Evolutionary conservation across 2,888 invertebrate species (phyloP), one percentile per base, ranked within the genome.

Genomic region (Furcula furcula): DNA sequence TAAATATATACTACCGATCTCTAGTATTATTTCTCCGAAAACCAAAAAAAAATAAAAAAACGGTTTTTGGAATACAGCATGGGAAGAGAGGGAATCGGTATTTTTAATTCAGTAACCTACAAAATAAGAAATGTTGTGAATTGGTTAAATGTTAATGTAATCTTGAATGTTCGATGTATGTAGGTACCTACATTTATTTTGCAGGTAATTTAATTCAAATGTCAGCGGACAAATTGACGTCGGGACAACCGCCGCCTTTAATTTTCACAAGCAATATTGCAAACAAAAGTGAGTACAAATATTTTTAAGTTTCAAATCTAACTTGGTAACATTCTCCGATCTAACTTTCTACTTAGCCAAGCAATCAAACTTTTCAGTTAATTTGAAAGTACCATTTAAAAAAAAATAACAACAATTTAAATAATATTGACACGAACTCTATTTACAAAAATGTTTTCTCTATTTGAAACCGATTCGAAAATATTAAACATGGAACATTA

Each of bases 181-280:
- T n/a, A n/a, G n/a, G n/a, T n/a, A n/a, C n/a, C n/a, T n/a, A n/a
- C n/a, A n/a, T 19, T 7, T 4, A 12, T 40, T 27, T 66, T 62
- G 7, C 59, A 85, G 85, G 82, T 48, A 80, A 79, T 49, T 33
- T 81, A 13, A 71, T 85, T 29, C 80, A 79, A 46, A 74, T 83
- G 74, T 54, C 63, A 2, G 56, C 72, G 6, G 76, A 76, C 25
- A 83, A 79, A 48, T 44, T 71, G 36, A 32, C 49, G 20, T 46
- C 36, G 36, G 49, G 46, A 1, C 76, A 76, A 36, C 69, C 73
- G 1, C 73, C 76, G 9, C 71, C 77, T 0, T 51, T 78, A 27
- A 50, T 80, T 10, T 29, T 72, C 10, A 55, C 76, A 1, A 57
- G 65, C 18, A 57, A 40, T 19, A 32, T 46, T 13, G n/a, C 60